Percentiles rank a stretch among this genome's conserved stretches.
phyloP scores from a whole-genome alignment of 2,888 invertebrate genomes.

The Sarcophaga carnaria region DNA sequence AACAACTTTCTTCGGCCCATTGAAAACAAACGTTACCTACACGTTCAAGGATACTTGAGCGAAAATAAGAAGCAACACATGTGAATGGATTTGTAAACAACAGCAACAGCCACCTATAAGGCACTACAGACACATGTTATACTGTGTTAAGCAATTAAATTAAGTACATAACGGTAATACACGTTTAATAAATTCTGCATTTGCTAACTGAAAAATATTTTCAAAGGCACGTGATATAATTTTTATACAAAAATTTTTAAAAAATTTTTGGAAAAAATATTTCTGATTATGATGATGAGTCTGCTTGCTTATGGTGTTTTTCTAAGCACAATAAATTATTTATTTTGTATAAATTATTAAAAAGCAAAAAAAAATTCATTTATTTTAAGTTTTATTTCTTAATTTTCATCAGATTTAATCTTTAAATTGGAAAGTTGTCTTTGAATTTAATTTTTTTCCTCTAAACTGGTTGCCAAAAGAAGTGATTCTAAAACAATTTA shows the following conservation, averaged over 20 bases:
- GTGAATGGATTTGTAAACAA: slow-evolving; percentile 26
- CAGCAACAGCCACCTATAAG: not conserved
- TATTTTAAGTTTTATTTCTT: not conserved
- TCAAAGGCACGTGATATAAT: slow-evolving; percentile 8
- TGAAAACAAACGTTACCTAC: not conserved
- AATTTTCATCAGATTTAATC: not conserved
- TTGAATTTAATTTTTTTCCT: not conserved
- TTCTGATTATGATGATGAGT: too few species aligned
- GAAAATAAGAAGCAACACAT: slow-evolving; percentile 25
- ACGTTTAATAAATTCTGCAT: not conserved
- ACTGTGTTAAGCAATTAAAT: too few species aligned
- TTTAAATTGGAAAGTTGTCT: not conserved
- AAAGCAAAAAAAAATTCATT: not conserved
- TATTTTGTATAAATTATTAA: slow-evolving; percentile 2
- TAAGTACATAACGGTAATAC: too few species aligned
- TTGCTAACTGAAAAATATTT: not conserved
- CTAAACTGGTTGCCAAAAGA: not conserved
- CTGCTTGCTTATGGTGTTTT: not conserved
- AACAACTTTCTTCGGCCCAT: not conserved
- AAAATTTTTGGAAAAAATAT: not conserved
- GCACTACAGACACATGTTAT: not conserved
- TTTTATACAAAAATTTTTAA: not conserved
- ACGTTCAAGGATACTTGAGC: not conserved
- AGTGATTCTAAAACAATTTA: not conserved
- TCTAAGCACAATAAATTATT: not conserved